Evolutionary conservation across 2,113 vertebrate species (phyloP).

Genomic region (Spea bombifrons): DNA sequence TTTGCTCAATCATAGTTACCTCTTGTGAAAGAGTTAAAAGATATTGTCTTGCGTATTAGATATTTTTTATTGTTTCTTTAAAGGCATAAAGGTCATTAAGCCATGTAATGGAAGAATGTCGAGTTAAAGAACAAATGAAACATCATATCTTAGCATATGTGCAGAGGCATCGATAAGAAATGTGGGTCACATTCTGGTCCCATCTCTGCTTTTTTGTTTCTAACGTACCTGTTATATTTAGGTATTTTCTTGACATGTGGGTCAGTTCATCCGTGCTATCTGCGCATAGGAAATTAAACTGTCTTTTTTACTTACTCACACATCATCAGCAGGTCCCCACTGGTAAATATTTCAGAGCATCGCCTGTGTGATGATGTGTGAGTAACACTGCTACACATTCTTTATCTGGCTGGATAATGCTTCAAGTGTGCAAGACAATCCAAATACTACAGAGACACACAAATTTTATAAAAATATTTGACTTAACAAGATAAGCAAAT

Average conservation of each 20-base stretch:
- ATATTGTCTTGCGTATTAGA: too few species aligned
- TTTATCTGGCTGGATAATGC: neutral
- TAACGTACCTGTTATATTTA: constrained; percentile 21
- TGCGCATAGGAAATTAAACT: constrained; percentile 9
- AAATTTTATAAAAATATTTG: too few species aligned
- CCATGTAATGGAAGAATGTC: neutral
- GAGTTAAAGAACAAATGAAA: neutral
- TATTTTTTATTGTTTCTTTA: too few species aligned
- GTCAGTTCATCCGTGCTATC: constrained; percentile 10
- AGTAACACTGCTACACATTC: constrained; percentile 10
- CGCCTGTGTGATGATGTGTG: constrained; percentile 26
- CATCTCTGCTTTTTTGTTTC: neutral
- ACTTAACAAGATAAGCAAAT: too few species aligned
- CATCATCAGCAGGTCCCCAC: constrained; percentile 25
- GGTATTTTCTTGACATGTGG: constrained; percentile 9
- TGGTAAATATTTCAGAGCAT: constrained; percentile 8
- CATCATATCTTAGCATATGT: too few species aligned
- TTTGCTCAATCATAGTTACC: too few species aligned
- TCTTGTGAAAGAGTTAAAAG: too few species aligned
- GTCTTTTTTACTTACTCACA: constrained; percentile 28
- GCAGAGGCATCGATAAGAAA: too few species aligned
- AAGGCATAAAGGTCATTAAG: too few species aligned
- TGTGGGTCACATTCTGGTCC: neutral
- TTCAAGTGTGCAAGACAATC: too few species aligned
- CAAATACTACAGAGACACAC: too few species aligned